Evolutionary conservation across 2,888 invertebrate genomes (phyloP), one percentile per base, ranked within the genome.

Genomic region (Argyresthia goedartella): DNA sequence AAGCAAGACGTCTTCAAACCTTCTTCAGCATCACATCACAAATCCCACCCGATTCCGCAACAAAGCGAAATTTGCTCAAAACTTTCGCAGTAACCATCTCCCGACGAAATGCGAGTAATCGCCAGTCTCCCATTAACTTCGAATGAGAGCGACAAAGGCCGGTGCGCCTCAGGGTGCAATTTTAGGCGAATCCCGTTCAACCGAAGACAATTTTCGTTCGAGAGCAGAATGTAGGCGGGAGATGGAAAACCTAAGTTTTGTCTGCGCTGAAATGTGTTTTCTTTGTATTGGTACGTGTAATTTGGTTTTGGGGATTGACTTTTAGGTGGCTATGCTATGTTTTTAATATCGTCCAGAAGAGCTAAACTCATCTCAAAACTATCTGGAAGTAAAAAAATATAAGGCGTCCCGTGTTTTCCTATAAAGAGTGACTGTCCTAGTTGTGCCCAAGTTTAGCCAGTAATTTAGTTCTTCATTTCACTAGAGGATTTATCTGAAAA

Each of bases 101-200:
- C 48, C 14, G 16, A 34, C 47, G 48, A 35, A 49, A 49, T 15
- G 35, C 14, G 48, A 15, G 48, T 34, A 49, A 49, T 49, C 35
- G 35, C 9, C 34, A 14, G 35, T 49, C 15, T 16, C 9, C n/a
- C 25, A 11, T 9, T 39, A 39, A 25, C 25, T 25, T 11, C 39
- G 13, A 49, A 13, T 36, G 34, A 14, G n/a, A 13, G 11, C 35
- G 35, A 36, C 35, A 14, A 49, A 49, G 49, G 36, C 49, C 11
- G 11, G 25, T 25, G 13, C 16, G 50, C 50, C 50, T 15, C 50
- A 42, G 41, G 50, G 41, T 16, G 42, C 50, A 50, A 50, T 50
- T 50, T 50, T 42, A 50, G 50, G 13, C 41, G 25, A 46, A 46
- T 9, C 25, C 46, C 25, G n/a, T n/a, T n/a, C 11, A 25, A 25